Evolutionary conservation across 2,888 invertebrate genomes (phyloP).

Genomic region (Drosophila anomalata): DNA sequence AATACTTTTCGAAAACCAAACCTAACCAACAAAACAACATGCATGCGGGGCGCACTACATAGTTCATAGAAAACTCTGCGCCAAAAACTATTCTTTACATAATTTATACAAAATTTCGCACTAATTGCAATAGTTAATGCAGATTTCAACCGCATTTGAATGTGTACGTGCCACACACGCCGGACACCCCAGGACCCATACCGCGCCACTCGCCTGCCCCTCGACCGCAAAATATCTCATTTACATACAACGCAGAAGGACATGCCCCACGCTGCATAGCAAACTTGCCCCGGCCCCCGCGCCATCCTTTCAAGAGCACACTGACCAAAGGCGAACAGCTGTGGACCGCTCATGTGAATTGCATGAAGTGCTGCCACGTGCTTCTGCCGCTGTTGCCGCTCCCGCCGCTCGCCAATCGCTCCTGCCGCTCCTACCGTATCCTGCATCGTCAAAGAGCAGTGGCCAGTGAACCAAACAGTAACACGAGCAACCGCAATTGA

Average conservation of each 20-base stretch:
- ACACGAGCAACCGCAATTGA: constrained; percentile 67
- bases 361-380: constrained; percentile 74
- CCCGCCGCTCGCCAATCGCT: neutral
- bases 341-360: constrained; percentile 71
- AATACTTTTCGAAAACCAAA: constrained; percentile 55
- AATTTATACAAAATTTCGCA: constrained; percentile 75
- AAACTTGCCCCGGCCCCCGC: neutral
- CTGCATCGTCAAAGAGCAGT: constrained; percentile 35
- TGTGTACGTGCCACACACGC: constrained; percentile 59
- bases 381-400: constrained; percentile 15
- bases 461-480: constrained; percentile 38
- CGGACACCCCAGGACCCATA: constrained; percentile 15
- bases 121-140: constrained; percentile 80
- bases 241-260: constrained; percentile 59
- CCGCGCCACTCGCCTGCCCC: constrained; percentile 7
- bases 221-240: constrained; percentile 74
- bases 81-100: constrained; percentile 78
- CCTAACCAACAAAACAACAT: constrained; percentile 29
- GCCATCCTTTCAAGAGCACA: constrained; percentile 8
- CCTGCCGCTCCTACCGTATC: neutral
- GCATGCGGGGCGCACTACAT: neutral
- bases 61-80: constrained; percentile 65
- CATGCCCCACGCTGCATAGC: constrained; percentile 3
- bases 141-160: constrained; percentile 77
- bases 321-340: constrained; percentile 59